Conservation (phyloP, 2,113 vertebrate genomes). For the Myrmecophaga tridactyla region DNA sequence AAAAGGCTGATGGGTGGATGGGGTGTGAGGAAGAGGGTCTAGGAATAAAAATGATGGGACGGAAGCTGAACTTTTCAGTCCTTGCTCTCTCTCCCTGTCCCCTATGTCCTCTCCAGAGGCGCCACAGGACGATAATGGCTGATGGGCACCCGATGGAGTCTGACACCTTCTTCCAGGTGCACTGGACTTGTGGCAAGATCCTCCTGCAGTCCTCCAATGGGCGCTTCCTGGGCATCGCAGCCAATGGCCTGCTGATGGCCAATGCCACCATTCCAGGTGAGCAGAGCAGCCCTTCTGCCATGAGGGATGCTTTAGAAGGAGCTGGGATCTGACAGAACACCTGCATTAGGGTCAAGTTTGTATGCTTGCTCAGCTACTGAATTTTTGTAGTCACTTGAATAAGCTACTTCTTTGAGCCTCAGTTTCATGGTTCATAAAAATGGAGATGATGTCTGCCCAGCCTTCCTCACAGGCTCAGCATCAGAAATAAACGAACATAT, state of each 20-base stretch:
- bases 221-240: constrained; percentile 53
- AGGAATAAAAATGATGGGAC: neutral
- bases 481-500: neutral
- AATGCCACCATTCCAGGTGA: constrained; percentile 66
- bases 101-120: constrained; percentile 57
- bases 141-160: constrained; percentile 67
- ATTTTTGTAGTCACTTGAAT: neutral
- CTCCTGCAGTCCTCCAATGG: constrained; percentile 65
- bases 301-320: neutral
- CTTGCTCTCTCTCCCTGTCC: neutral
- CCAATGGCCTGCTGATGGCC: constrained; percentile 64
- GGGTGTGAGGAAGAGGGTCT: neutral
- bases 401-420: neutral
- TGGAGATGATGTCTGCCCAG: neutral
- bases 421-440: neutral
- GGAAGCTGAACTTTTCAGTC: neutral
- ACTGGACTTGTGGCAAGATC: constrained; percentile 74
- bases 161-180: constrained; percentile 64
- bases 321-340: neutral
- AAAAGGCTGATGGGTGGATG: neutral
- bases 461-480: neutral
- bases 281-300: neutral
- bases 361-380: neutral
- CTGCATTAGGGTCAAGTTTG: neutral
- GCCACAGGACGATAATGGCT: constrained; percentile 58